phyloP scores from a whole-genome alignment of 2,888 invertebrate species.

The Drosophila niveifrons region DNA sequence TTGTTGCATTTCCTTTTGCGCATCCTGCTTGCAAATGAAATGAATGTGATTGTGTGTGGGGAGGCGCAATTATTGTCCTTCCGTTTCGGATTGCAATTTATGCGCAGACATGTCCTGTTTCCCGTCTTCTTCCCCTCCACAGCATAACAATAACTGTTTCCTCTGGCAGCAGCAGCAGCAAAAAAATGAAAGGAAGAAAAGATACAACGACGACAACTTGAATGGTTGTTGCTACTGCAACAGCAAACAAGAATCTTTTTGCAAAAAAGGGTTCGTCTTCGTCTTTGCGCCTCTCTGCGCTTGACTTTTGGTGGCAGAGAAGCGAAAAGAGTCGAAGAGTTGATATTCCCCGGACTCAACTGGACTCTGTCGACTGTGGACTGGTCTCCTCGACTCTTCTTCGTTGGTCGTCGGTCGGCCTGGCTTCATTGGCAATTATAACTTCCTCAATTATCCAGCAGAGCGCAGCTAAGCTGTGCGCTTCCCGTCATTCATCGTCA shows the following conservation, averaged over 20 bases:
- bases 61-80: slow-evolving; percentile 74
- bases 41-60: slow-evolving; percentile 33
- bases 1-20: slow-evolving; percentile 18
- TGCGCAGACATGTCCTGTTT: slow-evolving; percentile 80
- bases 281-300: slow-evolving; percentile 36
- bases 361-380: slow-evolving; percentile 28
- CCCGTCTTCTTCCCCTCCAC: slow-evolving; percentile 56
- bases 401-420: slow-evolving; percentile 43
- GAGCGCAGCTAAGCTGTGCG: slow-evolving; percentile 77
- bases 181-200: slow-evolving; percentile 9
- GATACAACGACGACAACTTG: slow-evolving; percentile 43
- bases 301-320: slow-evolving; percentile 53
- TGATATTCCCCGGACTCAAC: slow-evolving; percentile 5
- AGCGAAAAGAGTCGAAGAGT: slow-evolving; percentile 12
- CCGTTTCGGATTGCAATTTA: slow-evolving; percentile 72
- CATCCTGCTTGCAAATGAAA: slow-evolving; percentile 23
- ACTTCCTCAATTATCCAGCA: slow-evolving; percentile 85
- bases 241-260: slow-evolving; percentile 40
- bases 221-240: slow-evolving; percentile 40
- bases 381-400: slow-evolving; percentile 21
- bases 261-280: slow-evolving; percentile 43
- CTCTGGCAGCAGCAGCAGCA: slow-evolving; percentile 47
- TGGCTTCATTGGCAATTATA: slow-evolving; percentile 82
- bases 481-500: slow-evolving; percentile 79
- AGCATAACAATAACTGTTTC: slow-evolving; percentile 74